Evolutionary conservation across 2,888 invertebrate genomes (phyloP), one percentile per base, ranked within the genome.

Genomic region (Trypoxylon attenuatum): DNA sequence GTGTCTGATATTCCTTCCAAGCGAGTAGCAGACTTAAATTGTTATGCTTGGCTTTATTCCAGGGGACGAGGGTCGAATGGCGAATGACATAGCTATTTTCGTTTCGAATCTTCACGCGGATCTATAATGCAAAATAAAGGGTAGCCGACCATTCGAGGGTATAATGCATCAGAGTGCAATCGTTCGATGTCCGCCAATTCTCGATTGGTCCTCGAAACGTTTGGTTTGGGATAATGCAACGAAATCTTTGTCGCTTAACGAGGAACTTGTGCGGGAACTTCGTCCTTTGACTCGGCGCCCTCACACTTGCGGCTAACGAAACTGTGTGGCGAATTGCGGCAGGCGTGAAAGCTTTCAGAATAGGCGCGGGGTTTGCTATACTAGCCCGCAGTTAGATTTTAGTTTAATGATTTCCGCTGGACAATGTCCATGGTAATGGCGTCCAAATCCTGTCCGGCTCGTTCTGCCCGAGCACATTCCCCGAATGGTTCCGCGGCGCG

Each of bases 401-500:
- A 84, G 84, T 84, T 84, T 83, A 84, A 84, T 84, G 83, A 84
- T 84, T 84, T 84, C 82, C 82, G 75, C 56, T 52, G 79, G 78
- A 84, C 84, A 84, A 84, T 82, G 76, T 76, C 72, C 74, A 61
- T 51, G 73, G 72, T 76, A 82, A 84, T 79, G 79, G 83, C 78
- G 71, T 73, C 74, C 71, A 71, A 78, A 75, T 76, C 76, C 73
- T 67, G 76, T 60, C 49, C 60, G 70, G 60, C 68, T 66, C 76
- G 71, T 73, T 70, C 66, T 58, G 63, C 53, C 54, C 61, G 66
- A 52, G 56, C 73, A 71, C 76, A 81, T 81, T 80, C 80, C 72
- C 78, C 76, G 78, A 74, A 82, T 82, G 74, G 66, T 72, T 76
- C 55, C 70, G 68, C 62, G 72, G 73, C 72, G 72, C 62, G 71